A percentile compares a stretch with the other conserved stretches of the same genome.
Evolutionary conservation across 2,797 vertebrate species (phyloP).

Genomic region (Geotrypetes seraphini): DNA sequence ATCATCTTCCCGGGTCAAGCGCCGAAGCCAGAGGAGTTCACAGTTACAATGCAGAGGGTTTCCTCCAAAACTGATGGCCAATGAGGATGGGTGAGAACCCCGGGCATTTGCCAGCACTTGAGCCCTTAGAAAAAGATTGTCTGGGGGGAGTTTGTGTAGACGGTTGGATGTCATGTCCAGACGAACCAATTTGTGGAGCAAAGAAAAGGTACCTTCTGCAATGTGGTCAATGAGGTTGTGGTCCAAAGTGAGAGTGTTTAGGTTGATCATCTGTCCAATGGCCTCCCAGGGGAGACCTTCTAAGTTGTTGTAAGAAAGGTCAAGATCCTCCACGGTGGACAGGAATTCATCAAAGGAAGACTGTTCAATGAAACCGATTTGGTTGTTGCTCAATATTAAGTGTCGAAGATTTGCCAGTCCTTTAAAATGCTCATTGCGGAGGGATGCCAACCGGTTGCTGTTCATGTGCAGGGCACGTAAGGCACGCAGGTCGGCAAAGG

Average conservation of each 20-base stretch:
- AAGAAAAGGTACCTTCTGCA: conserved; percentile 74
- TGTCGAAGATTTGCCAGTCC: conserved; percentile 81
- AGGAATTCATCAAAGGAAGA: conserved; percentile 80
- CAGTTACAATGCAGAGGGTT: conserved; percentile 93
- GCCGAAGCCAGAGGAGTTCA: conserved; percentile 83
- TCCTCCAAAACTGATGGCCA: conserved; percentile 82
- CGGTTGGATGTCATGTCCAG: conserved; percentile 91
- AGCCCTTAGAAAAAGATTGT: conserved; percentile 78
- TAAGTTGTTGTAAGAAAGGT: conserved; percentile 89
- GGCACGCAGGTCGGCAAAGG: conserved; percentile 75
- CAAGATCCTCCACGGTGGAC: conserved; percentile 84
- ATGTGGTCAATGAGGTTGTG: conserved; percentile 90
- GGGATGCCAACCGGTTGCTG: conserved; percentile 77
- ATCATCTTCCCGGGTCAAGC: conserved; percentile 75
- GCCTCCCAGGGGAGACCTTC: conserved; percentile 84
- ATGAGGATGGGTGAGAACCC: conserved; percentile 52
- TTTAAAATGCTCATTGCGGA: conserved; percentile 75
- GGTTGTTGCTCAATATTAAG: conserved; percentile 89
- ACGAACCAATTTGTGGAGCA: conserved; percentile 79
- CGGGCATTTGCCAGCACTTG: conserved; percentile 61
- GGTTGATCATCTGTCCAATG: conserved; percentile 81
- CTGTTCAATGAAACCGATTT: conserved; percentile 72
- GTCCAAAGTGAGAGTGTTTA: conserved; percentile 85
- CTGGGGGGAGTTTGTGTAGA: conserved; percentile 79
- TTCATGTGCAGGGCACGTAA: conserved; percentile 86